A percentile compares a stretch with the other conserved stretches of the same genome.
These are phyloP conservation scores for Otus scops DNA, from an alignment of 2,797 vertebrate genomes.

Conservation along the genomic window DNA sequence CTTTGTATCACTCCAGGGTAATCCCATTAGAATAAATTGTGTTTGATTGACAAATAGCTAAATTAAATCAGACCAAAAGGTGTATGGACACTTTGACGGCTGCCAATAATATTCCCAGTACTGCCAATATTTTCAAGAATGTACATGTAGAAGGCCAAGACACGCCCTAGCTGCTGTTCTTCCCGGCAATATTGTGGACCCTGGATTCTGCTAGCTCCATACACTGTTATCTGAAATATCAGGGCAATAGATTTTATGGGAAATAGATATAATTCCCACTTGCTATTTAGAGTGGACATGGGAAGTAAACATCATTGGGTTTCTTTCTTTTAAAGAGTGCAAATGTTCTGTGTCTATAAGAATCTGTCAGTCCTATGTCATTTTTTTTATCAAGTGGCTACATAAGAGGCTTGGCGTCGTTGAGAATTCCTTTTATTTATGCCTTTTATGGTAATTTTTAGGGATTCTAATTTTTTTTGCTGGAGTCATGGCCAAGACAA, in stretches of 20 bases:
- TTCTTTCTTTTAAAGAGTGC: constrained; percentile 21
- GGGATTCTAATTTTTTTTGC: not conserved
- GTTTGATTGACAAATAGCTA: not conserved
- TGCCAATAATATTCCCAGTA: not conserved
- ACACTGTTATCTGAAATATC: not conserved
- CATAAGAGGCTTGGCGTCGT: not conserved
- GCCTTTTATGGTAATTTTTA: constrained; percentile 43
- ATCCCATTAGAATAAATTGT: not conserved
- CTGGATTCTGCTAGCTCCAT: not conserved
- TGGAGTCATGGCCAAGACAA: not conserved
- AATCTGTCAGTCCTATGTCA: not conserved
- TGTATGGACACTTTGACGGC: not conserved
- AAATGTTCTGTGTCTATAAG: not conserved
- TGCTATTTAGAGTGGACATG: not conserved
- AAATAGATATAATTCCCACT: not conserved
- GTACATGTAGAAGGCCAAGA: not conserved
- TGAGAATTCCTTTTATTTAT: constrained; percentile 30
- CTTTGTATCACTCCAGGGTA: not conserved
- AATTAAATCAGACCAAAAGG: not conserved
- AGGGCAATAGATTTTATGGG: not conserved
- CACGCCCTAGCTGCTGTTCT: not conserved
- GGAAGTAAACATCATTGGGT: not conserved
- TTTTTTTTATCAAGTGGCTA: not conserved
- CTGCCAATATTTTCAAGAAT: not conserved
- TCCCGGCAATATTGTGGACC: not conserved